Base-by-base conservation (phyloP, 2,888 invertebrate species). In the Ichneumon xanthorius region DNA sequence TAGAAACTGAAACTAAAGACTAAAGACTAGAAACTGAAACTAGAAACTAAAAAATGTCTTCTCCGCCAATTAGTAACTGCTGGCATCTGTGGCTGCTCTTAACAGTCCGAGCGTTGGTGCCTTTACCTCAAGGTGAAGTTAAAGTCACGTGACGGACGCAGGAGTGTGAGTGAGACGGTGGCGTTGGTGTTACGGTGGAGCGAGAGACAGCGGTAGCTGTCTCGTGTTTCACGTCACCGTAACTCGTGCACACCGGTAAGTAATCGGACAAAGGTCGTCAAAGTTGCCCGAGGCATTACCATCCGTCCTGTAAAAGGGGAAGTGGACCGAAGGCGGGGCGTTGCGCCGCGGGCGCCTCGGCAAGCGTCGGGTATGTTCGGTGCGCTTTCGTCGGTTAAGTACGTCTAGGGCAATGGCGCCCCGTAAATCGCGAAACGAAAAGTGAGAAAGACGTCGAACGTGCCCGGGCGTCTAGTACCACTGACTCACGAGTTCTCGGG, bases 371-470 rank as follows among this genome's bases (percentile, higher is more conserved):
- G n/a, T n/a, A 19, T 16, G 67, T 40, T 19, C 67, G 63, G 33
- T 33, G n/a, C 11, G 11, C 33, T 40, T 67, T 19, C 67, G 67
- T 37, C 67, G 22, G 14, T 67, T 11, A 40, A n/a, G 22, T 19
- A 22, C 55, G 55, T 55, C 55, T 7, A 22, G 19, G 22, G 2
- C 19, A 9, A 53, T 53, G 19, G 33, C n/a, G n/a, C 33, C 40
- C 9, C 37, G 37, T 65, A 65, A 33, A 37, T 37, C 40, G 65
- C 37, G n/a, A 9, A 26, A 19, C 37, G 65, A 65, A 65, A 65
- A 65, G 19, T 65, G 65, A 37, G 65, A 37, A 67, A 67, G 40
- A 67, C 19, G 67, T 3, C 67, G 40, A 40, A 67, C 67, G 40
- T 40, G 40, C 40, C 14, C n/a, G n/a, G 19, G 0, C 16, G 5